These are phyloP conservation scores for Eospalax fontanierii DNA, from an alignment of 2,797 vertebrate genomes.

Conservation along the genomic window DNA sequence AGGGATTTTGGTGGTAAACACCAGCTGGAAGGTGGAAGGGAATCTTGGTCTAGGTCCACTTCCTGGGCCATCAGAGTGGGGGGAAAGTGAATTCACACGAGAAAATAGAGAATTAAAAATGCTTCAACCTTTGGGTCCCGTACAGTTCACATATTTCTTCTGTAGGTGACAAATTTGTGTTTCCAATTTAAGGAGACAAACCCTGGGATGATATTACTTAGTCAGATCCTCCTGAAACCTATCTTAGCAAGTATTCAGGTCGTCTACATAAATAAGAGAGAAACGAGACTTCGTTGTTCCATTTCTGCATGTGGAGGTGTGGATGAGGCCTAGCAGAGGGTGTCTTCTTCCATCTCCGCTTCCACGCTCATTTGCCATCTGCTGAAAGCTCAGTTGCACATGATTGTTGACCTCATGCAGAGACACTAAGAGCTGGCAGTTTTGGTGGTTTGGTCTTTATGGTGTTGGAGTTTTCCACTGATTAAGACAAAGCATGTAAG, in stretches of 20 bases:
- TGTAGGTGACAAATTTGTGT: neutral
- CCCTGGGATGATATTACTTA: neutral
- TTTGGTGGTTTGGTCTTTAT: neutral
- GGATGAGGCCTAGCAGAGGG: neutral
- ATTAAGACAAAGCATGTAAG: neutral
- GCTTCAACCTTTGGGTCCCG: too few species aligned
- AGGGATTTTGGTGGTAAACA: neutral
- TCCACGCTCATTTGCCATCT: neutral
- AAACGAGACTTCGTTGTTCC: neutral
- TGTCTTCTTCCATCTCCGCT: neutral
- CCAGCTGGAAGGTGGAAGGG: neutral
- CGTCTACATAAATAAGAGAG: neutral
- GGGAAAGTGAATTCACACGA: neutral
- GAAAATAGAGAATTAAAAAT: neutral
- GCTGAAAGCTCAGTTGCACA: neutral
- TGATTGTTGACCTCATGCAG: neutral
- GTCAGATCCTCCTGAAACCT: neutral
- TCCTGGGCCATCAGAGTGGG: neutral
- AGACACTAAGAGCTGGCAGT: neutral
- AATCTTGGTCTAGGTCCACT: neutral
- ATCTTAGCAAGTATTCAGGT: neutral
- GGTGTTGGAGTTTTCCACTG: neutral
- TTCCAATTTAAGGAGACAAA: neutral
- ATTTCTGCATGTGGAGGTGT: neutral
- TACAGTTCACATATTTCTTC: neutral